Percentiles rank a stretch among this genome's conserved stretches.
Conservation (phyloP, 2,888 invertebrate genomes). For the Gymnocheta viridis region DNA sequence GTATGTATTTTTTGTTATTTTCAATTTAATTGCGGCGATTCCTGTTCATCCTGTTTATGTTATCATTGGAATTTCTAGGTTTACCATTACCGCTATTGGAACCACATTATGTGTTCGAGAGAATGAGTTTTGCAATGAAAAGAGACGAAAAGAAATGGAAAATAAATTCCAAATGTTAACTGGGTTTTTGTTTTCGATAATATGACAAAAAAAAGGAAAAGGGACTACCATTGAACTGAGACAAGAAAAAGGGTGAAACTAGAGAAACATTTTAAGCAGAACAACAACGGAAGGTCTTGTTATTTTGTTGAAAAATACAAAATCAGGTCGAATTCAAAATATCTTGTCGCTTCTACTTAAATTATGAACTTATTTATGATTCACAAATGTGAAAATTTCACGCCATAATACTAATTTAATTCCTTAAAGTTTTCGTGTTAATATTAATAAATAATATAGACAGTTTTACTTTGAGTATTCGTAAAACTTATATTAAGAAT, state of each 20-base stretch:
- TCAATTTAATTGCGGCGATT: slow-evolving; percentile 64
- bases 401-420: not conserved
- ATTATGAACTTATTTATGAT: not conserved
- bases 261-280: not conserved
- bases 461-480: not conserved
- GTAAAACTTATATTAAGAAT: not conserved
- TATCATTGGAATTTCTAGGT: slow-evolving; percentile 59
- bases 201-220: slow-evolving; percentile 48
- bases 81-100: slow-evolving; percentile 67
- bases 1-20: slow-evolving; percentile 12
- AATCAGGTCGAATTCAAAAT: not conserved
- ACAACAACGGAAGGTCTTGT: not conserved
- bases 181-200: slow-evolving; percentile 54
- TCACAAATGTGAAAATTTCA: not conserved
- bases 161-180: slow-evolving; percentile 79
- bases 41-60: slow-evolving; percentile 67
- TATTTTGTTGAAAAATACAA: not conserved
- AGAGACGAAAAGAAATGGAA: slow-evolving; percentile 76
- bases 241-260: slow-evolving; percentile 1
- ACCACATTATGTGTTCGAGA: slow-evolving; percentile 58
- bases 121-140: slow-evolving; percentile 68
- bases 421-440: not conserved
- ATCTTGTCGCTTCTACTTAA: not conserved
- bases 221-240: slow-evolving; percentile 46
- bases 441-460: not conserved